Percentiles rank a stretch among this genome's conserved stretches.
Conservation (phyloP, 2,113 vertebrate genomes). For the Xenotilapia leptura region DNA sequence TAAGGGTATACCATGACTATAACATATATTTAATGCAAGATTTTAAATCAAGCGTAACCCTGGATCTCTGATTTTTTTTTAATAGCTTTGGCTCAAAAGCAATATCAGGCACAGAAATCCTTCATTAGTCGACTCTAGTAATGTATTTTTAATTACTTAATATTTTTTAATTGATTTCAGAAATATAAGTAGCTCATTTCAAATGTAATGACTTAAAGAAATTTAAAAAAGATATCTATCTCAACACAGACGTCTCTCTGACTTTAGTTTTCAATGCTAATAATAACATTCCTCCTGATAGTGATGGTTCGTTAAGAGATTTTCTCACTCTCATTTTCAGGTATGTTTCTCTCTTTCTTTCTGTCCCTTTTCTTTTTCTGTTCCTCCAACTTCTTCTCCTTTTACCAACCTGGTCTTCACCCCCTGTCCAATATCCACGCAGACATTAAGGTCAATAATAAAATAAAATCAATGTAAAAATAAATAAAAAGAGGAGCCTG, state of each 20-base stretch:
- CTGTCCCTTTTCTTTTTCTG: background rate
- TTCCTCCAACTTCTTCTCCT: background rate
- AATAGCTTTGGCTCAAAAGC: background rate
- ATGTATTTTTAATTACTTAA: background rate
- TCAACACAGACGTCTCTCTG: background rate
- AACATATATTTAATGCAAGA: background rate
- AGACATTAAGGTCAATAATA: background rate
- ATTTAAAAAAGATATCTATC: fast-evolving
- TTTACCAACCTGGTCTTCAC: background rate
- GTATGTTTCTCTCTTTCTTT: background rate
- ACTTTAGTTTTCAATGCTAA: background rate
- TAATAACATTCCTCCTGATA: background rate
- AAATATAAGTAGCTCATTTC: background rate
- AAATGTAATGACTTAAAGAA: background rate
- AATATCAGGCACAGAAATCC: background rate
- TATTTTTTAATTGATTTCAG: background rate
- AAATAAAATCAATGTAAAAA: background rate
- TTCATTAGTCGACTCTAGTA: background rate
- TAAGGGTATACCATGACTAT: background rate
- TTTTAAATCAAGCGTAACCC: background rate
- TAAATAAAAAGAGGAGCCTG: background rate
- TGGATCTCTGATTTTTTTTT: background rate
- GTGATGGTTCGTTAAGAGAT: background rate
- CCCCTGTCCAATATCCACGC: background rate
- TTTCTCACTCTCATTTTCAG: background rate